phyloP scores from a whole-genome alignment of 2,888 invertebrate genomes.

The Schrankia costaestrigalis region DNA sequence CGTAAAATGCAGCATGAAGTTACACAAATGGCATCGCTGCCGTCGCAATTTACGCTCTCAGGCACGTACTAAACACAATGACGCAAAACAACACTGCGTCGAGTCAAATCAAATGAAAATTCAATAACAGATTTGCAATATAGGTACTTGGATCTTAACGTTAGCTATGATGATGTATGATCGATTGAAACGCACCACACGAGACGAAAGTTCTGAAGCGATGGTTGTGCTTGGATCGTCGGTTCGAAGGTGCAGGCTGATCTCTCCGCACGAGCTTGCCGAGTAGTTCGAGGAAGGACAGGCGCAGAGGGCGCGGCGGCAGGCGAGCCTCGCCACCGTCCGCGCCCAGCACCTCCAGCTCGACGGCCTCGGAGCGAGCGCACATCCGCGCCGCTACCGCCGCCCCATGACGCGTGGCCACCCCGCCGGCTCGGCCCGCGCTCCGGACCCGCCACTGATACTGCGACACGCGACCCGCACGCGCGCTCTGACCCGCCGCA shows the following conservation, averaged over 20 bases:
- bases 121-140: slow-evolving; percentile 25
- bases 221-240: slow-evolving; percentile 76
- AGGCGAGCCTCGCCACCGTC: slow-evolving; percentile 87
- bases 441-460: slow-evolving; percentile 40
- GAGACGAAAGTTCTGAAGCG: slow-evolving; percentile 77
- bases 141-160: slow-evolving; percentile 10
- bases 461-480: slow-evolving; percentile 42
- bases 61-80: slow-evolving; percentile 27
- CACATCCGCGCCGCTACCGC: slow-evolving; percentile 87
- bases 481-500: slow-evolving; percentile 57
- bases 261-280: slow-evolving; percentile 82
- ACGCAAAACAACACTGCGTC: slow-evolving; percentile 30
- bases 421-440: slow-evolving; percentile 49
- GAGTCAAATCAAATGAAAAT: slow-evolving; percentile 21
- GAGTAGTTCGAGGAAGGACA: slow-evolving; percentile 83
- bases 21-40: slow-evolving; percentile 31
- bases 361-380: slow-evolving; percentile 88
- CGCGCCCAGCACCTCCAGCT: slow-evolving; percentile 90
- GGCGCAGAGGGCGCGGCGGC: slow-evolving; percentile 85
- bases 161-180: slow-evolving; percentile 16
- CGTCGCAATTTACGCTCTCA: slow-evolving; percentile 19
- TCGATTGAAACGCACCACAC: slow-evolving; percentile 65
- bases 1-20: slow-evolving; percentile 19
- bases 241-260: slow-evolving; percentile 68
- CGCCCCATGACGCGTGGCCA: slow-evolving; percentile 84